Evolutionary conservation across 2,113 vertebrate species (phyloP).

Genomic region (Ictidomys tridecemlineatus): DNA sequence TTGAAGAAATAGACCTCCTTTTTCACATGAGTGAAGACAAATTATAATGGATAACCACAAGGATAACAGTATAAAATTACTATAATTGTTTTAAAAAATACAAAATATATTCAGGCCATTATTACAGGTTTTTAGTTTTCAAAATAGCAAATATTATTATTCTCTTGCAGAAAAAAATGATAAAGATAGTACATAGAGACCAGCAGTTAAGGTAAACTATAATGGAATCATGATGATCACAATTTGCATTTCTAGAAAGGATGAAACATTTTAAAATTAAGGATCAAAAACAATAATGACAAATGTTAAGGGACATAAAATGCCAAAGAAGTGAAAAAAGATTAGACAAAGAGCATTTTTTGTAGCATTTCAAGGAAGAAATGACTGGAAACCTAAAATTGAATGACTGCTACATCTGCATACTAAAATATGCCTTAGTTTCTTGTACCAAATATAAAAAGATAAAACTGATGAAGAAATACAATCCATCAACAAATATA

Average conservation of each 20-base stretch:
- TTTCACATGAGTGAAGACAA: conserved; percentile 19
- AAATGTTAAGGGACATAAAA: not conserved
- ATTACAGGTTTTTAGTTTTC: not conserved
- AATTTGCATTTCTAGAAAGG: conserved; percentile 2
- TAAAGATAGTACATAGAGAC: not conserved
- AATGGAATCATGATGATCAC: not conserved
- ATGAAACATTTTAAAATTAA: not conserved
- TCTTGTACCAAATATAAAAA: not conserved
- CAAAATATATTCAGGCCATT: not conserved
- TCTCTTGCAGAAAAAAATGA: conserved; percentile 25
- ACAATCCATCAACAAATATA: too few relatives aligned
- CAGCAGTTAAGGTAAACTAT: not conserved
- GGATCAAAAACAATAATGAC: not conserved
- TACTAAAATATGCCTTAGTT: not conserved
- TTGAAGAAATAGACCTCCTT: not conserved
- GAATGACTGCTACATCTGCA: not conserved
- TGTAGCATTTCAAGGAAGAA: not conserved
- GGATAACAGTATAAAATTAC: not conserved
- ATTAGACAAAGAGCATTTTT: not conserved
- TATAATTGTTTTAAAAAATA: conserved; percentile 30
- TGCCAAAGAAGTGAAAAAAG: not conserved
- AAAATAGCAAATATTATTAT: not conserved
- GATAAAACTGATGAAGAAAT: not conserved
- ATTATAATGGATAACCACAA: conserved; percentile 20
- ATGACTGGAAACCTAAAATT: not conserved